A percentile compares a stretch with the other conserved stretches of the same genome.
Conservation (phyloP, 2,888 invertebrate genomes). For the Melanophora roralis region DNA sequence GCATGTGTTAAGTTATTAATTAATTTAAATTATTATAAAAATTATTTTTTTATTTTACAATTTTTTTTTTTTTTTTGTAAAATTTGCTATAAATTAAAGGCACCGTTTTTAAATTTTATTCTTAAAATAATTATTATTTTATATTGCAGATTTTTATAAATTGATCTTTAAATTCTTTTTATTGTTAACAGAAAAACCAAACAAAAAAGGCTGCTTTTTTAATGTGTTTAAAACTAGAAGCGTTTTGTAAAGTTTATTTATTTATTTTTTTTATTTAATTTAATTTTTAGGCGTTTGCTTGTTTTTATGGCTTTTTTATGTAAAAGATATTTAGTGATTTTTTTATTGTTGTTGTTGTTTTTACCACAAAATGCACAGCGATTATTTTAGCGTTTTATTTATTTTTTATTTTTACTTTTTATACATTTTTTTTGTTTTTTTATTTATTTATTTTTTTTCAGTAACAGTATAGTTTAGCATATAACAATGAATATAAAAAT, state of each 20-base stretch:
- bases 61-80: conserved; percentile 48
- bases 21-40: background rate
- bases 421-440: background rate
- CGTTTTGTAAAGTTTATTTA: conserved; percentile 3
- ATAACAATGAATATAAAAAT: conserved; percentile 61
- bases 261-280: conserved; percentile 1
- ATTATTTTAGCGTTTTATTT: conserved; percentile 31
- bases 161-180: conserved; percentile 16
- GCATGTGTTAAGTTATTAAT: too few species aligned
- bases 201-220: conserved; percentile 2
- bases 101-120: conserved; percentile 50
- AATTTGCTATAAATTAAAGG: conserved; percentile 66
- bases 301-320: conserved; percentile 10
- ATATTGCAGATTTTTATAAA: background rate
- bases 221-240: conserved; percentile 25
- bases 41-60: conserved; percentile 12
- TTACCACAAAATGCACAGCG: conserved; percentile 47
- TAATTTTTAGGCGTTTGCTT: conserved; percentile 9
- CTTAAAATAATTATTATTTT: background rate
- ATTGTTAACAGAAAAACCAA: conserved; percentile 3
- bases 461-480: conserved; percentile 49
- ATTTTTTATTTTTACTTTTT: conserved; percentile 4
- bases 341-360: background rate
- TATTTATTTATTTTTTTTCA: background rate
- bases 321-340: conserved; percentile 44